Evolutionary conservation across 1,140 invertebrate species (phyloP), one percentile per base, ranked within the genome.

Genomic region (Drosophila prosaltans): DNA sequence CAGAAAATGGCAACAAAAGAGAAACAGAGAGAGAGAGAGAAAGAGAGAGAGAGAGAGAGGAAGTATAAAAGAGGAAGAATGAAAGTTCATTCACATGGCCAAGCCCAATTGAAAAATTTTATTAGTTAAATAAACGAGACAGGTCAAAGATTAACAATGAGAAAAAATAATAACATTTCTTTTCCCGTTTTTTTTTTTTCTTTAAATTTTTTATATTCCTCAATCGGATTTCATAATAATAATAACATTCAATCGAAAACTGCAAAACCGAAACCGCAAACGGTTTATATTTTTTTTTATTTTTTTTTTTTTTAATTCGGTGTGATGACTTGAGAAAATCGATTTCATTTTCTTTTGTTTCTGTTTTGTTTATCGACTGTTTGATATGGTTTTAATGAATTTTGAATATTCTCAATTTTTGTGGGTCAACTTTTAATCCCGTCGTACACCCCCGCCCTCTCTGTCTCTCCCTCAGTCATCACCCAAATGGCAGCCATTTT

Each of bases 371-470:
- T 32, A 36, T 36, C 32, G 32, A 36, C 32, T 36, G 60, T 58
- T 57, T 62, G 74, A 77, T 78, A 77, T 77, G 61, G 74, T 78
- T 78, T 66, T 67, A 78, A 78, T 78, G 74, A 78, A 78, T 77
- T 72, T 67, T 74, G 48, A 69, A 77, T 65, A 45, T 68, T 40
- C 40, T 73, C 59, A 36, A 59, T 32, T 48, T 54, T 21, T 9
- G 1, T 1, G 55, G 55, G 54, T 11, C 55, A 28, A 65, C 28
- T 30, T 39, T 24, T n/a, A 11, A 3, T n/a, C 28, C 9, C n/a
- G 8, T 28, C 61, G 24, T 62, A 16, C 40, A 24, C 2, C n/a
- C 11, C 41, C 41, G 7, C 7, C 36, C 8, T 28, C 62, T 1
- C 28, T 10, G 16, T 48, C 11, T 54, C 24, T 28, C 57, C 32